These are phyloP conservation scores for Punctoribates punctum DNA, from an alignment of 2,888 invertebrate genomes.

Conservation along the genomic window DNA sequence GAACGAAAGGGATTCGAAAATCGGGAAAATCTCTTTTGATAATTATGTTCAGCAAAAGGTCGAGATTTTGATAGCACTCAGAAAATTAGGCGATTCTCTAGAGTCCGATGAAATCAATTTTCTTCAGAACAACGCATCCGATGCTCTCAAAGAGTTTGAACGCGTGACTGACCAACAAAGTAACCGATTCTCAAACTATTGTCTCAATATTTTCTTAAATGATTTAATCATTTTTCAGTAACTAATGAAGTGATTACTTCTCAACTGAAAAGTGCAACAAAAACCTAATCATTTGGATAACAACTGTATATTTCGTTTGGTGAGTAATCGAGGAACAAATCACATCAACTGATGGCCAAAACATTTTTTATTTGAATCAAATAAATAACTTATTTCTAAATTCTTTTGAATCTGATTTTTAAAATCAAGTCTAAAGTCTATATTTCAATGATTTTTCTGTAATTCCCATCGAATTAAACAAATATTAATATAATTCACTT, in stretches of 20 bases:
- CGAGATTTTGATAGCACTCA: slow-evolving; percentile 57
- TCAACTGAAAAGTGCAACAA: neutral
- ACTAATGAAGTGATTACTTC: slow-evolving; percentile 4
- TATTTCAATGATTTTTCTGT: too few relatives aligned
- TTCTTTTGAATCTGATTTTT: too few relatives aligned
- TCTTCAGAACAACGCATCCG: slow-evolving; percentile 53
- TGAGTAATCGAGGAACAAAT: too few relatives aligned
- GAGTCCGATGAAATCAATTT: slow-evolving; percentile 54
- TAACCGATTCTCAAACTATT: neutral
- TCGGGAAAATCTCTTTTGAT: slow-evolving; percentile 60
- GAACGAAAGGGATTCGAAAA: slow-evolving; percentile 61
- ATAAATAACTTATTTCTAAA: too few relatives aligned
- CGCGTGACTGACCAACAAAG: slow-evolving; percentile 51
- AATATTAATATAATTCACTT: too few relatives aligned
- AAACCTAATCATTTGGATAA: neutral
- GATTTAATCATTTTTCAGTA: slow-evolving; percentile 1
- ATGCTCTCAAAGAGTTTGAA: slow-evolving; percentile 55
- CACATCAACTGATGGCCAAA: too few relatives aligned
- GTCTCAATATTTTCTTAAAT: neutral
- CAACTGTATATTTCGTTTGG: neutral
- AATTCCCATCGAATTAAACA: too few relatives aligned
- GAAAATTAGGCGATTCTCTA: slow-evolving; percentile 56
- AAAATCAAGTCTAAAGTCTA: too few relatives aligned
- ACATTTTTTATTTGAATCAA: too few relatives aligned
- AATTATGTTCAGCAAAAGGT: slow-evolving; percentile 59